Evolutionary conservation across 2,113 vertebrate genomes (phyloP).

Genomic region (Esox niger): DNA sequence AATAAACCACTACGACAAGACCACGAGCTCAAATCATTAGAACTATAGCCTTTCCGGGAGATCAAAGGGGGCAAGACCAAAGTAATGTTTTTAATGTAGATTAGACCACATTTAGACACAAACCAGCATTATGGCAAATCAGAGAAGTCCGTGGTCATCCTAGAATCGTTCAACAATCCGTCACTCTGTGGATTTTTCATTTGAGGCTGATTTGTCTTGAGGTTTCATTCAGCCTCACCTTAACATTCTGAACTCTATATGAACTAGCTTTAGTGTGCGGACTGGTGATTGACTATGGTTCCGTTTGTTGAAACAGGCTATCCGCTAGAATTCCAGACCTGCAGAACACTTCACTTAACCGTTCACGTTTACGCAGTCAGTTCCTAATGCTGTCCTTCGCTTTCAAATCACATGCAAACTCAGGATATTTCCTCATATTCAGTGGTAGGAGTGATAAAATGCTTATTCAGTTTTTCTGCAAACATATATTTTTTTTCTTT

Average conservation of each 20-base stretch:
- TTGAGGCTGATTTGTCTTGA: too few relatives aligned
- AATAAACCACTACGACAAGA: slow-evolving; percentile 55
- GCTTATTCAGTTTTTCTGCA: not conserved
- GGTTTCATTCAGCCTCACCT: not conserved
- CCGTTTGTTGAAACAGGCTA: not conserved
- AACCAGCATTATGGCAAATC: too few relatives aligned
- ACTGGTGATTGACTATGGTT: too few relatives aligned
- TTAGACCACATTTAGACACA: not conserved
- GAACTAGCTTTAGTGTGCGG: not conserved
- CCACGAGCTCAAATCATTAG: slow-evolving; percentile 43
- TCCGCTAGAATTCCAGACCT: not conserved
- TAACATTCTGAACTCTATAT: not conserved
- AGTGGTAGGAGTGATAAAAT: not conserved
- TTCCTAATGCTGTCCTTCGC: not conserved
- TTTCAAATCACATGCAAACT: not conserved
- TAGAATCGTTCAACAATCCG: not conserved
- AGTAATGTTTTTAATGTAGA: not conserved
- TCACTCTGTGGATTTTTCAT: too few relatives aligned
- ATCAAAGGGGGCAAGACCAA: not conserved
- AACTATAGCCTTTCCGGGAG: slow-evolving; percentile 19
- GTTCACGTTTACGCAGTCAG: not conserved
- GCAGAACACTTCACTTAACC: not conserved
- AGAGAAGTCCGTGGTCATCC: not conserved
- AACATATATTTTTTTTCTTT: not conserved
- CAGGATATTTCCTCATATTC: not conserved